phyloP scores from a whole-genome alignment of 2,113 vertebrate genomes.

The Guaruba guarouba region DNA sequence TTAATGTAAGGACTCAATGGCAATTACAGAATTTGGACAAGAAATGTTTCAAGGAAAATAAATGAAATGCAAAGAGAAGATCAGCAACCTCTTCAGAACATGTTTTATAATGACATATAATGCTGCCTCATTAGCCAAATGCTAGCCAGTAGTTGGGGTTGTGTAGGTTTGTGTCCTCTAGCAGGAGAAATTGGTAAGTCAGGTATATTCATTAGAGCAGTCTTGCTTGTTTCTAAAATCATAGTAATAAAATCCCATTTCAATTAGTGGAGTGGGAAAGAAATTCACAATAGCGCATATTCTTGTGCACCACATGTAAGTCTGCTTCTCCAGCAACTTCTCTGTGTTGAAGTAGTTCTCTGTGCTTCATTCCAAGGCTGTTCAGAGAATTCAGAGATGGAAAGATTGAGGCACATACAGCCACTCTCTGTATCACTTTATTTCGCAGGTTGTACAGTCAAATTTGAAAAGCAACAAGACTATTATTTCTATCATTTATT shows the following conservation, averaged over 20 bases:
- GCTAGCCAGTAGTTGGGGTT: not conserved
- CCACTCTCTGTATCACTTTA: not conserved
- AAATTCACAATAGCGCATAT: not conserved
- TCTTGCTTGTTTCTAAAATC: not conserved
- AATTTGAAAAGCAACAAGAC: not conserved
- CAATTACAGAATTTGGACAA: not conserved
- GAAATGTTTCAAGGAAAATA: not conserved
- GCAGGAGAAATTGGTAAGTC: not conserved
- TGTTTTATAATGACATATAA: not conserved
- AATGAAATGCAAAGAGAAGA: not conserved
- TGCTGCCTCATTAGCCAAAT: not conserved
- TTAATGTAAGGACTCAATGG: not conserved
- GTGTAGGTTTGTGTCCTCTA: not conserved
- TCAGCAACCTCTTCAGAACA: not conserved
- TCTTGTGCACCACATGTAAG: not conserved
- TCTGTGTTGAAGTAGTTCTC: not conserved
- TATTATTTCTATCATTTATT: not conserved
- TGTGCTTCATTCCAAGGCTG: not conserved
- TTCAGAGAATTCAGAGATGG: not conserved
- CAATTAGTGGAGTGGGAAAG: not conserved
- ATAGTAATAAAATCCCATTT: not conserved
- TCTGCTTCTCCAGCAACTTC: not conserved
- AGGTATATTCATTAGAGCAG: not conserved
- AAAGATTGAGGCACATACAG: not conserved
- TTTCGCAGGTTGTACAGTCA: not conserved